Evolutionary conservation across 1,140 invertebrate species (phyloP).

Genomic region (Sarcophaga bullata): DNA sequence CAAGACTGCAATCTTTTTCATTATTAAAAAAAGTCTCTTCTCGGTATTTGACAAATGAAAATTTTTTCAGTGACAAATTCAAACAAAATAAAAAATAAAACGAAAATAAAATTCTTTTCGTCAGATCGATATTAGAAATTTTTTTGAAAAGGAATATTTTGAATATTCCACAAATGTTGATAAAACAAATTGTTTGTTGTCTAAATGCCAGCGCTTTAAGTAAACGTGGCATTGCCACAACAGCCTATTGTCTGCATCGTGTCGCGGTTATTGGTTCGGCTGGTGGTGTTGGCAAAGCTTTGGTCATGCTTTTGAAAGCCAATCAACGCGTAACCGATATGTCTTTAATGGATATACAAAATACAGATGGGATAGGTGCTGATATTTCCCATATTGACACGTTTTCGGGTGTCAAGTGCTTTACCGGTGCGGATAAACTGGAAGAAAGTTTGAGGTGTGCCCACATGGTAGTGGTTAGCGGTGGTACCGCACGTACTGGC

Average conservation of each 20-base stretch:
- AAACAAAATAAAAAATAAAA: too few relatives aligned
- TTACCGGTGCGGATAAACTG: slow-evolving; percentile 67
- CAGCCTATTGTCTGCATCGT: slow-evolving; percentile 37
- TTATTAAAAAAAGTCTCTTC: too few relatives aligned
- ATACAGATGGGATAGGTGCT: slow-evolving; percentile 82
- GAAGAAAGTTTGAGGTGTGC: slow-evolving; percentile 58
- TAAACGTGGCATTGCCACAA: not conserved
- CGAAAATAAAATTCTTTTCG: too few relatives aligned
- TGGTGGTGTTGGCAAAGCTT: slow-evolving; percentile 79
- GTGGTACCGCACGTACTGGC: slow-evolving; percentile 93
- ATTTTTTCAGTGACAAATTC: too few relatives aligned
- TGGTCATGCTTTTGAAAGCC: slow-evolving; percentile 81
- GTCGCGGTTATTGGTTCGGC: slow-evolving; percentile 87
- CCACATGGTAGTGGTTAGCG: slow-evolving; percentile 93
- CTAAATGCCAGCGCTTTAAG: too few relatives aligned
- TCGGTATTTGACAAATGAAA: too few relatives aligned
- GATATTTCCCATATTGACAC: slow-evolving; percentile 88
- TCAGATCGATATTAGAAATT: too few relatives aligned
- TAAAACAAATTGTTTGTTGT: too few relatives aligned
- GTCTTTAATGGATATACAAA: slow-evolving; percentile 82
- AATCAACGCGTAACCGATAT: slow-evolving; percentile 76
- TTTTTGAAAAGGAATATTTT: too few relatives aligned
- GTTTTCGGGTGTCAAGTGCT: slow-evolving; percentile 74
- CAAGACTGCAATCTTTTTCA: too few relatives aligned
- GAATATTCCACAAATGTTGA: too few relatives aligned